Base-by-base conservation (phyloP, 2,888 invertebrate species). In the Antheraea yamamai region DNA sequence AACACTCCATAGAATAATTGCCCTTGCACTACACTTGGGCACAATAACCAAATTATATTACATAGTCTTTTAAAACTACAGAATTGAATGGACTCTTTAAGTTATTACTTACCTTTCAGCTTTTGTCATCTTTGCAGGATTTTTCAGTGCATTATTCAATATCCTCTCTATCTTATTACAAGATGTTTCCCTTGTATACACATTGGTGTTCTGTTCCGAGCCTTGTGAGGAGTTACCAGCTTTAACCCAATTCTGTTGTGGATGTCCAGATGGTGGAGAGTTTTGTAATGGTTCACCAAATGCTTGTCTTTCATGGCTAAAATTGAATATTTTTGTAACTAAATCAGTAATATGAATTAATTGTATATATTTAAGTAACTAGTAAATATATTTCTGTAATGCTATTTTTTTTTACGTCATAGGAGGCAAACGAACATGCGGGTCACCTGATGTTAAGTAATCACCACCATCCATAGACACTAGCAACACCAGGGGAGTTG, bases 111-210 rank as follows among this genome's bases (percentile, higher is more conserved):
- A 87, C 88, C 81, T 85, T 12, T 83, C 86, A 4, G 83, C 88
- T 78, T 79, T 89, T 73, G 77, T 86, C 80, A 88, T 84, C 74
- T 84, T 84, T 4, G 84, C 83, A 0, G 90, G 89, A 73, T 85
- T 83, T 0, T 85, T 76, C 0, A 90, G 76, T 51, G 85, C 85
- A 51, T 85, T 84, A 51, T 83, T 81, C 4, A 89, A 75, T n/a
- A 81, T 80, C 61, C 84, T 81, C 76, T 88, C 86, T 39, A 88
- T 78, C 72, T 76, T 79, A 68, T 80, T 84, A 20, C 68, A 51
- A 74, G 1, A 47, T 35, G 8, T 74, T 39, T 10, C 20, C 23
- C 10, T 68, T 18, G n/a, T 4, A 30, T 61, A 16, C 51, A 23
- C 39, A 12, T 14, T 73, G 20, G 51, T n/a, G 30, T 3, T 55